These are phyloP conservation scores for Ephydatia muelleri DNA, from an alignment of 37 sponge, comb jelly and placozoan genomes.

Conservation along the genomic window DNA sequence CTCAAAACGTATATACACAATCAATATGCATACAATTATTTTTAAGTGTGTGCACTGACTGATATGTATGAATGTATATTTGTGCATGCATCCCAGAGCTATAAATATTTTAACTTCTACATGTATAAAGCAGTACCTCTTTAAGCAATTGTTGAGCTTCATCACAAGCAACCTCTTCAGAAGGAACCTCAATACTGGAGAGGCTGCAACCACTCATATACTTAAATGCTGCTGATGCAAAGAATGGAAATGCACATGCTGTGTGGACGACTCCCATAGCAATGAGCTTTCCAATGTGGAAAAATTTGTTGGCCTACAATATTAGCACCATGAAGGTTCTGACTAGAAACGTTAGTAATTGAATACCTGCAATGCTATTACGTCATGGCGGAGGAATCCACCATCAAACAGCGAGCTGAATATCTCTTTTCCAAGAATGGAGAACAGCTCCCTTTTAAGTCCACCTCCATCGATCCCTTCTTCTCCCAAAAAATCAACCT, in stretches of 20 bases:
- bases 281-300: conserved; percentile 26
- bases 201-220: conserved; percentile 24
- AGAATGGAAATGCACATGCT: conserved; percentile 28
- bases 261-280: conserved; percentile 20
- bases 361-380: background rate
- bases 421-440: background rate
- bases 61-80: no score
- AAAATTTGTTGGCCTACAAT: conserved; percentile 18
- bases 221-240: conserved; percentile 16
- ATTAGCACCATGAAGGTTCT: background rate
- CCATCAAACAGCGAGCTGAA: background rate
- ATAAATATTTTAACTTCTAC: no score
- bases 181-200: background rate
- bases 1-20: no score
- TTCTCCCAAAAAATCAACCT: background rate
- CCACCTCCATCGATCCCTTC: background rate
- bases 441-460: background rate
- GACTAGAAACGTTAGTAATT: background rate
- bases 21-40: no score
- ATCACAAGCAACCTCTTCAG: conserved; percentile 14
- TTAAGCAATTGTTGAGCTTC: background rate
- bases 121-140: background rate
- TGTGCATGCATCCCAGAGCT: background rate
- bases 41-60: no score
- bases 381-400: background rate